These are phyloP conservation scores for Gambelia wislizenii DNA, from an alignment of 2,797 vertebrate species.

Conservation along the genomic window DNA sequence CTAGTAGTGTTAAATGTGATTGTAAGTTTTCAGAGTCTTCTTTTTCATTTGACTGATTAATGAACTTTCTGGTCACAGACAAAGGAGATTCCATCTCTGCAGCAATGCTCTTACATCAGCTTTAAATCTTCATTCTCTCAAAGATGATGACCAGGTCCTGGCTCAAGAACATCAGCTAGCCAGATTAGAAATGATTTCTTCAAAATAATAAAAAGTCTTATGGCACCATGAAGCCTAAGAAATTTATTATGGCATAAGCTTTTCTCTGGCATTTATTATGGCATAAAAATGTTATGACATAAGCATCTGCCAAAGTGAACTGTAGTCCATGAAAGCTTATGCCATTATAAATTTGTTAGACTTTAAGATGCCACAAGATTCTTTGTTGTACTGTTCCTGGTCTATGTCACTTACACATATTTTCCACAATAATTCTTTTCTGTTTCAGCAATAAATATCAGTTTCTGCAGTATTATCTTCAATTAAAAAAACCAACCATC, in stretches of 20 bases:
- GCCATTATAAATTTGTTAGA: background rate
- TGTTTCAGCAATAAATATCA: background rate
- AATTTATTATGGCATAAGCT: background rate
- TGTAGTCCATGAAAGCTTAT: background rate
- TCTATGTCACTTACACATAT: background rate
- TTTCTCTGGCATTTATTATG: background rate
- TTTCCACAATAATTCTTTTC: background rate
- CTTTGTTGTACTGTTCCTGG: background rate
- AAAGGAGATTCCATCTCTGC: background rate
- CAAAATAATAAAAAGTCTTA: too few relatives aligned
- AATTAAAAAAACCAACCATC: background rate
- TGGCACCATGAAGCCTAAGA: background rate
- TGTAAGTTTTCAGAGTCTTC: background rate
- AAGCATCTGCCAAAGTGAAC: background rate
- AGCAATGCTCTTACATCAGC: background rate
- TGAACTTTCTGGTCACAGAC: background rate
- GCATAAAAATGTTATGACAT: background rate
- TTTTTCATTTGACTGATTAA: background rate
- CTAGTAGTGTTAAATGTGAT: background rate
- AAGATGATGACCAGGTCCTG: background rate
- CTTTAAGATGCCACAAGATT: background rate
- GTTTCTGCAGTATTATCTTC: background rate
- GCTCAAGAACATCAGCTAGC: background rate
- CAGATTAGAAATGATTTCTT: background rate
- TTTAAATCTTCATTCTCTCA: background rate